Conservation (phyloP, 2,797 vertebrate genomes). For the Oryzias dopingdopingensis region DNA sequence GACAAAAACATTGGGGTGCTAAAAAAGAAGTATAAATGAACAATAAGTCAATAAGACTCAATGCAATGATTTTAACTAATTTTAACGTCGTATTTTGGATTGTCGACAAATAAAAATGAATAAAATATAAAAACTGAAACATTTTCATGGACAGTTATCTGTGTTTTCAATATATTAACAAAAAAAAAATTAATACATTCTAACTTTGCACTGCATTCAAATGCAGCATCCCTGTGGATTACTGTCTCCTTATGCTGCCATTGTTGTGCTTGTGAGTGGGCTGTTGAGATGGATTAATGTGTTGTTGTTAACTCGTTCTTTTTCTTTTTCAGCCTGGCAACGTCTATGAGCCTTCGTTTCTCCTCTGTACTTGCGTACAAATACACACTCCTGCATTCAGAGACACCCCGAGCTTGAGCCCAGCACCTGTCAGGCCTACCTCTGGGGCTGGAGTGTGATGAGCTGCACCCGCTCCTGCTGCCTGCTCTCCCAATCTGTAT, state of each 20-base stretch:
- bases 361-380: conserved; percentile 12
- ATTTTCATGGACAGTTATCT: too few relatives aligned
- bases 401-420: conserved; percentile 22
- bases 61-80: too few relatives aligned
- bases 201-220: conserved; percentile 22
- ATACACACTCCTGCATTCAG: conserved; percentile 8
- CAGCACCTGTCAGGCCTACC: conserved; percentile 53
- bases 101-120: too few relatives aligned
- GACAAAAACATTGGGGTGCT: too few relatives aligned
- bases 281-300: conserved; percentile 52
- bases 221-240: conserved; percentile 10
- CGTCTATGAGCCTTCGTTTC: conserved; percentile 43
- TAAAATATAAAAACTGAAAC: too few relatives aligned
- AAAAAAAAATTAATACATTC: not conserved
- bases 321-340: conserved; percentile 25
- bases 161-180: too few relatives aligned
- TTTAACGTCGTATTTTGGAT: too few relatives aligned
- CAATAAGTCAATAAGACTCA: too few relatives aligned
- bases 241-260: conserved; percentile 29
- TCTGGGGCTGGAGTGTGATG: conserved; percentile 58
- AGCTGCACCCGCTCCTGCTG: conserved; percentile 51
- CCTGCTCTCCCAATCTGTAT: conserved; percentile 65
- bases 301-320: conserved; percentile 33
- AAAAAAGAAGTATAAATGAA: too few relatives aligned
- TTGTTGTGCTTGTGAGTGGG: conserved; percentile 44